Base-by-base conservation (phyloP, 1,140 invertebrate species). In the Magallana ariakensis region DNA sequence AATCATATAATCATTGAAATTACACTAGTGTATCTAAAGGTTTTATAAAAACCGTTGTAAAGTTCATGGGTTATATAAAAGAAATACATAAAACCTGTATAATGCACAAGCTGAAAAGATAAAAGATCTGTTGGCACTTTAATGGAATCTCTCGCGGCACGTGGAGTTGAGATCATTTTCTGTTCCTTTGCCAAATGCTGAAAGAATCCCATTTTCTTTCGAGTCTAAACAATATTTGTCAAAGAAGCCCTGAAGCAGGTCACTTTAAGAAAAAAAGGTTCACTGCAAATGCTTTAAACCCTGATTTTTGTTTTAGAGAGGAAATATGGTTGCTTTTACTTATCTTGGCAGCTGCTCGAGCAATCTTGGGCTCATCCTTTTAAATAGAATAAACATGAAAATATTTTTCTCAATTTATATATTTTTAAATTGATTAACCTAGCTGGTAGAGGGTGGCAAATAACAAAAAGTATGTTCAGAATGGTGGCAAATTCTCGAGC, bases 101-200 rank as follows among this genome's bases (percentile, higher is more conserved):
- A 75, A 75, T 75, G 66, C 66, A 22, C 66, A 75, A 13, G 19
- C 33, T 75, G 22, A 75, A 46, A 26, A 75, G 66, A 75, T 75
- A 75, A 75, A 75, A 33, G 66, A 75, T 75, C 66, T 75, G 22
- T 13, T 75, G 66, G 66, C 66, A 75, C 66, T 75, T 75, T 46
- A 75, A 75, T 75, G 66, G 66, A 75, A 33, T 75, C 66, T 75
- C 66, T 33, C 11, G 8, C 26, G 66, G 66, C 66, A 75, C 66
- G 26, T 75, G 66, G 66, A 75, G 66, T 22, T 75, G 66, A 75
- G 66, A 75, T 75, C 66, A 75, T 75, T 75, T 75, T 75, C 66
- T 75, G 66, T 75, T 75, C 66, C 22, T 75, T 22, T 75, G 66
- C 66, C 66, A 75, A 75, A 75, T 75, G 22, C 66, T 75, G 15